Percentiles rank a stretch among this genome's conserved stretches.
Evolutionary conservation across 1,140 invertebrate species (phyloP).

Genomic region (Pogonus chalceus): DNA sequence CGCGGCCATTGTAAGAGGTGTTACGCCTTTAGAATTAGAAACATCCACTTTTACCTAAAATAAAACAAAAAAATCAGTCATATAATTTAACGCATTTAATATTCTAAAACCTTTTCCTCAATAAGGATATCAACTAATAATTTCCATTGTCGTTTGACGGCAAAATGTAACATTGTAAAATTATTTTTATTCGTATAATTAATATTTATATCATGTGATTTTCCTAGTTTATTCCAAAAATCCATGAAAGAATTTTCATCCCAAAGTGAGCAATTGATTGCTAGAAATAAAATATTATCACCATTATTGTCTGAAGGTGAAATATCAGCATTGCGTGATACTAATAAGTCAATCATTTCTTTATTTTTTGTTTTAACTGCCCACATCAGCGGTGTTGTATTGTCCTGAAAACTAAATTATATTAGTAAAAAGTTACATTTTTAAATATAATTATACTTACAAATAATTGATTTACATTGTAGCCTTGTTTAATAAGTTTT

Average conservation of each 20-base stretch:
- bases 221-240: constrained; percentile 28
- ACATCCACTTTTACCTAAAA: constrained; percentile 26
- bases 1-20: constrained; percentile 30
- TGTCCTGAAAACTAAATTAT: constrained; percentile 25
- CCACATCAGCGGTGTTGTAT: constrained; percentile 29
- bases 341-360: constrained; percentile 30
- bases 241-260: constrained; percentile 29
- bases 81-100: background rate
- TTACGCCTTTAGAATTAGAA: constrained; percentile 27
- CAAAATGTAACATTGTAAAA: constrained; percentile 30
- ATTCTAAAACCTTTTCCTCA: constrained; percentile 16
- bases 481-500: constrained; percentile 20
- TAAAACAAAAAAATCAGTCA: too few relatives aligned
- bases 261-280: constrained; percentile 28
- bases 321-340: constrained; percentile 30
- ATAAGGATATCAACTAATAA: constrained; percentile 24
- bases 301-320: constrained; percentile 25
- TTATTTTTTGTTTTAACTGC: constrained; percentile 31
- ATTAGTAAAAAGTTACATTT: background rate
- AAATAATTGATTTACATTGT: constrained; percentile 10
- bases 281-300: constrained; percentile 30
- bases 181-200: constrained; percentile 29
- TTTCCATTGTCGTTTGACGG: constrained; percentile 30
- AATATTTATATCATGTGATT: constrained; percentile 19
- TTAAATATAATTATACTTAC: background rate